phyloP scores from a whole-genome alignment of 2,797 vertebrate species.

The Catamblyrhynchus diadema region DNA sequence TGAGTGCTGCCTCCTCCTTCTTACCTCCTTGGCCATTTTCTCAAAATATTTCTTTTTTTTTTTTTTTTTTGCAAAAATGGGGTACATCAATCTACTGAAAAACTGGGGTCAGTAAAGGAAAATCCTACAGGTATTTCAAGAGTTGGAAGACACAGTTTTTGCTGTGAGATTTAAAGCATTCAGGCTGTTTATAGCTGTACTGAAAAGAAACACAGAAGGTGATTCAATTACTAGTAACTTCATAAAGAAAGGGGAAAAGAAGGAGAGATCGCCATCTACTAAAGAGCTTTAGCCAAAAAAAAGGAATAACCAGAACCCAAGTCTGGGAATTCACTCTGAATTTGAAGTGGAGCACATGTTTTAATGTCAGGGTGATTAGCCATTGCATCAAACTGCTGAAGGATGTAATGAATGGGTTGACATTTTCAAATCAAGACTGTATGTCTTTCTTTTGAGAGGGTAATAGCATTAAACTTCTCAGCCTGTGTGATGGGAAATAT shows the following conservation, averaged over 20 bases:
- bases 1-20: conserved; percentile 59
- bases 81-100: background rate
- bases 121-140: background rate
- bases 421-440: conserved; percentile 49
- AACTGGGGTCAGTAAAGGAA: background rate
- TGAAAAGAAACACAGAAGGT: background rate
- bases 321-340: background rate
- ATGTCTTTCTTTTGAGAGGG: background rate
- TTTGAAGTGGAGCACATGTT: conserved; percentile 6
- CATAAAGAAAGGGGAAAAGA: background rate
- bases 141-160: background rate
- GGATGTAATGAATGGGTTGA: conserved; percentile 31
- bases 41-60: background rate
- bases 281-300: background rate
- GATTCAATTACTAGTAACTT: background rate
- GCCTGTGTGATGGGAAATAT: background rate
- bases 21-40: background rate
- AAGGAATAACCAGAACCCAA: background rate
- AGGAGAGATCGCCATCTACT: background rate
- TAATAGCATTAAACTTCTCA: conserved; percentile 31
- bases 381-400: conserved; percentile 26
- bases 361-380: conserved; percentile 44
- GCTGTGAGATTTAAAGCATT: background rate
- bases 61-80: background rate
- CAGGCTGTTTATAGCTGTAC: background rate